These are phyloP conservation scores for Anoplius nigerrimus DNA, from an alignment of 2,888 invertebrate genomes.

Conservation along the genomic window DNA sequence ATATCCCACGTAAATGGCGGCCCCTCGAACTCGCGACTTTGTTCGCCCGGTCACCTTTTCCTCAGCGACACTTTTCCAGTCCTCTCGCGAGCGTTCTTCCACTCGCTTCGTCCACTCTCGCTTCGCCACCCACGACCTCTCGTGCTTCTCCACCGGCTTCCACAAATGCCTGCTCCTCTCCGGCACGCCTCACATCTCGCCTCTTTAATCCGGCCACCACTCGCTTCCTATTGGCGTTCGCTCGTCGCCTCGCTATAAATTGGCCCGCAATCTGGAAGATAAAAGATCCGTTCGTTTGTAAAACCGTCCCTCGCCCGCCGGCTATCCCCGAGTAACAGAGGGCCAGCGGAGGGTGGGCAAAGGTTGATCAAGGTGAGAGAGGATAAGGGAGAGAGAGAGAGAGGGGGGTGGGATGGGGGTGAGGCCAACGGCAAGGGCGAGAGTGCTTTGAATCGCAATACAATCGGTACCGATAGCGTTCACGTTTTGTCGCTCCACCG, in stretches of 20 bases:
- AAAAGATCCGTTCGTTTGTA: conserved; percentile 59
- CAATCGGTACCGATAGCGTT: neutral
- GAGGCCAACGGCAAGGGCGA: neutral
- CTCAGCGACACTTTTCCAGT: no score
- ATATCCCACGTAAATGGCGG: conserved; percentile 42
- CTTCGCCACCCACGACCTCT: neutral
- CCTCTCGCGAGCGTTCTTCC: conserved; percentile 3
- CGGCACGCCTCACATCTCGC: neutral
- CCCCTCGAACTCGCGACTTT: neutral
- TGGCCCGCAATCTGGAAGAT: conserved; percentile 57
- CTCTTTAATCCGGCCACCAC: conserved; percentile 27
- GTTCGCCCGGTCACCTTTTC: no score
- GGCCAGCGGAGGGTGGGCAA: neutral
- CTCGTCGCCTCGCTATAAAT: conserved; percentile 45
- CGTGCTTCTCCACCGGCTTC: neutral
- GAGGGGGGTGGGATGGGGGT: neutral
- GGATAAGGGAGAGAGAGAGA: neutral
- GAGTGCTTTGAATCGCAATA: neutral
- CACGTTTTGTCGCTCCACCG: neutral
- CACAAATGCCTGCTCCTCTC: no score
- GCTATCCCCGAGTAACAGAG: conserved; percentile 42
- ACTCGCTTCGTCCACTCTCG: conserved; percentile 1
- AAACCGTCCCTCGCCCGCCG: conserved; percentile 39
- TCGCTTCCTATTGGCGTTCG: conserved; percentile 16
- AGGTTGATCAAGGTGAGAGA: neutral